Evolutionary conservation across 2,888 invertebrate genomes (phyloP), one percentile per base, ranked within the genome.

Genomic region (Andrena marginata): DNA sequence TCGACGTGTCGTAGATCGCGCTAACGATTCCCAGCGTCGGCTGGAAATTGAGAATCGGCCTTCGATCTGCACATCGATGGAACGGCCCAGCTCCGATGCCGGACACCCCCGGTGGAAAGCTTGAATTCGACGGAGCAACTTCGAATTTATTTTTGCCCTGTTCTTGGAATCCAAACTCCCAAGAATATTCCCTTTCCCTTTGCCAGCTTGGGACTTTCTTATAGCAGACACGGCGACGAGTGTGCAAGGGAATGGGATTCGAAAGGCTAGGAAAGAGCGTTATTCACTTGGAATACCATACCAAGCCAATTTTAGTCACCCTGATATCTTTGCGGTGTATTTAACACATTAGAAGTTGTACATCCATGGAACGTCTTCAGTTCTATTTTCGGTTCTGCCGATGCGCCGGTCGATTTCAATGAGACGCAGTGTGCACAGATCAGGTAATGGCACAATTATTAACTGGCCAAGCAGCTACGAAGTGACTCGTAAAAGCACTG

Each of bases 1-100:
- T 51, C 79, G 64, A 59, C 8, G 75, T 71, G 59, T 76, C 59
- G 69, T 75, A 56, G 70, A 82, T 83, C 76, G 74, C 64, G 70
- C 69, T 79, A 71, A 80, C 67, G 48, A 86, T 83, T 68, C 35
- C 62, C 67, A 8, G 10, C 31, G 31, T 29, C 29, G 49, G 59
- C 31, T 35, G 48, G 56, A 65, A 70, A 79, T 82, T 62, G 67
- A 42, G 49, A 70, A 74, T 69, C 73, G 56, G 16, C 10, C 51
- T 8, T 64, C 68, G 63, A 69, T 69, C 69, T 26, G 56, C 20
- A 16, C 2, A 20, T 51, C 26, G 20, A 6, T 20, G 35, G 20
- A 48, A 16, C 33, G 2, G 31, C 33, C 26, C 20, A 3, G 42
- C 13, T 23, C 23, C 33, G 35, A 35, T 29, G 33, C 35, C 23